Evolutionary conservation across 2,113 vertebrate genomes (phyloP).

Genomic region (Zosterops pallidus): DNA sequence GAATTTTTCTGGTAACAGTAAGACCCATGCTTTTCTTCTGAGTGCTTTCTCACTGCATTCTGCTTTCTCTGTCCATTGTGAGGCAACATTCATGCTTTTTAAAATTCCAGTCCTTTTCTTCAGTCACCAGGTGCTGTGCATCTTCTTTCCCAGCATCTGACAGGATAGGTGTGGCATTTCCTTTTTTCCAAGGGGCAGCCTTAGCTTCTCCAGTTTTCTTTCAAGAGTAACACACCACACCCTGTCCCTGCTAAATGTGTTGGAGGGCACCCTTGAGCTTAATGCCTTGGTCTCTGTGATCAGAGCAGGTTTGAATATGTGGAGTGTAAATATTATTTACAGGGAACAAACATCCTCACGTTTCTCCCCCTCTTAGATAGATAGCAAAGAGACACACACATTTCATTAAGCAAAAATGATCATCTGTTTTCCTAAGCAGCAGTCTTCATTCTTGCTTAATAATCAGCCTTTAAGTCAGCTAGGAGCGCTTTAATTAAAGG

Average conservation of each 20-base stretch:
- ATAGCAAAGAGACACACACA: not conserved
- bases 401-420: slow-evolving; percentile 40
- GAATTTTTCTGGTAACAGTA: not conserved
- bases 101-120: not conserved
- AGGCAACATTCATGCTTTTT: not conserved
- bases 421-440: not conserved
- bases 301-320: accelerated
- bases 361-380: not conserved
- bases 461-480: not conserved
- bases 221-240: not conserved
- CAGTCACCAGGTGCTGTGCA: not conserved
- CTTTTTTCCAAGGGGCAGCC: not conserved
- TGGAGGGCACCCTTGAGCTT: not conserved
- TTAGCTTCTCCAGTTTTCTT: not conserved
- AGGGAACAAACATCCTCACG: not conserved
- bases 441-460: slow-evolving; percentile 28
- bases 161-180: not conserved
- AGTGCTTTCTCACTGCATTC: not conserved
- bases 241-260: not conserved
- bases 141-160: not conserved
- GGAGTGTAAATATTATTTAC: not conserved
- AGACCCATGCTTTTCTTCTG: not conserved
- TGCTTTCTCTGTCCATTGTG: not conserved
- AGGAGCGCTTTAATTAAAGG: not conserved
- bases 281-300: not conserved